A percentile compares a stretch with the other conserved stretches of the same genome.
Evolutionary conservation across 2,888 invertebrate species (phyloP).

Genomic region (Nowickia ferox): DNA sequence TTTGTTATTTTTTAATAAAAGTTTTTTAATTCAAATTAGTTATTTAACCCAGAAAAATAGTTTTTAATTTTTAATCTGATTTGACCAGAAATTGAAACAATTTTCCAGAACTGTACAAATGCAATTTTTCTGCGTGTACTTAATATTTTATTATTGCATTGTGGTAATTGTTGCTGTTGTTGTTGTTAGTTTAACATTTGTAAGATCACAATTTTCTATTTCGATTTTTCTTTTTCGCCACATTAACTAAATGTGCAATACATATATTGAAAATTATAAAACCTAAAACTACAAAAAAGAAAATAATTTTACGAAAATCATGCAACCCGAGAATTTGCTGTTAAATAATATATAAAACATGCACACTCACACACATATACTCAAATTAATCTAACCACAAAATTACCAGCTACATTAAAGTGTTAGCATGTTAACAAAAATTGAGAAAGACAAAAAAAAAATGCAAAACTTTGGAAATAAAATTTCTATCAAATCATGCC

Average conservation of each 20-base stretch:
- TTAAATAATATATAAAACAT: constrained; percentile 60
- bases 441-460: constrained; percentile 9
- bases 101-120: no score
- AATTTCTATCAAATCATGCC: constrained; percentile 69
- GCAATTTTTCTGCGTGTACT: not conserved
- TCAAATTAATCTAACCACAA: constrained; percentile 14
- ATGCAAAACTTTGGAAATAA: constrained; percentile 14
- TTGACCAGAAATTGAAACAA: no score
- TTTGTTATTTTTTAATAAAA: no score
- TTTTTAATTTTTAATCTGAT: no score
- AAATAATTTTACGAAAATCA: constrained; percentile 54
- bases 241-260: constrained; percentile 54
- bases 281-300: constrained; percentile 40
- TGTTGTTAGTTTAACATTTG: constrained; percentile 67
- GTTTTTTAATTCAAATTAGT: no score
- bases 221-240: constrained; percentile 41
- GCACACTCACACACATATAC: not conserved
- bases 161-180: constrained; percentile 28
- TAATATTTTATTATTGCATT: constrained; percentile 14
- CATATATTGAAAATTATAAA: constrained; percentile 47
- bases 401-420: constrained; percentile 39
- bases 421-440: constrained; percentile 66
- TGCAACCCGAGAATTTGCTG: constrained; percentile 66
- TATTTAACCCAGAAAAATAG: no score
- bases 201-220: constrained; percentile 64